These are phyloP conservation scores for Clarias platycephalus DNA, from an alignment of 2,797 vertebrate species.

Conservation along the genomic window DNA sequence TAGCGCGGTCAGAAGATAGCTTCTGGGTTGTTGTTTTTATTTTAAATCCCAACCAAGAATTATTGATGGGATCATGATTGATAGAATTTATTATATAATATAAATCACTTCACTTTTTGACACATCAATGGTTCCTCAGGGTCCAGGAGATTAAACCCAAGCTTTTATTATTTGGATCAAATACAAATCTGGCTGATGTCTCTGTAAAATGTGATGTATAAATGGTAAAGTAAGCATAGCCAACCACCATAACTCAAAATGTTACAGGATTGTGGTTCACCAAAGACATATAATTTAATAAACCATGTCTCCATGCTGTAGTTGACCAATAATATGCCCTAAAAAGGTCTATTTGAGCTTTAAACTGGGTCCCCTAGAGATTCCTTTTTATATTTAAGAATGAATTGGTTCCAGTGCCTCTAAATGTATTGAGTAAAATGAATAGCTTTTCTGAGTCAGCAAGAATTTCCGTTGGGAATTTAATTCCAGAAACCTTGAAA, in stretches of 20 bases:
- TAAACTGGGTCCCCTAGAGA: not conserved
- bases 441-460: slow-evolving; percentile 52
- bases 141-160: slow-evolving; percentile 3
- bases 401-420: slow-evolving; percentile 15
- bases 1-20: not conserved
- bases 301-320: slow-evolving; percentile 14
- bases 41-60: not conserved
- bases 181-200: not conserved
- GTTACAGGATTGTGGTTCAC: slow-evolving; percentile 32
- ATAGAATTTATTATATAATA: not conserved
- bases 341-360: slow-evolving; percentile 11
- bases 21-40: not conserved
- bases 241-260: slow-evolving; percentile 16
- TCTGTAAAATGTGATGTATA: not conserved
- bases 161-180: slow-evolving; percentile 6
- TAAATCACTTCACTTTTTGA: slow-evolving; percentile 6
- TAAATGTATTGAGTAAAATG: slow-evolving; percentile 25
- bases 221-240: slow-evolving; percentile 6
- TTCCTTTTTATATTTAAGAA: not conserved
- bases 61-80: not conserved
- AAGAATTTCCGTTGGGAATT: slow-evolving; percentile 43
- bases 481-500: slow-evolving; percentile 26
- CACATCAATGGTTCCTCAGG: not conserved
- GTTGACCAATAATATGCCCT: slow-evolving; percentile 6
- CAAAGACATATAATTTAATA: slow-evolving; percentile 33